Percentiles rank a stretch among this genome's conserved stretches.
Conservation (phyloP, 2,888 invertebrate species). For the Cynaeus angustus region DNA sequence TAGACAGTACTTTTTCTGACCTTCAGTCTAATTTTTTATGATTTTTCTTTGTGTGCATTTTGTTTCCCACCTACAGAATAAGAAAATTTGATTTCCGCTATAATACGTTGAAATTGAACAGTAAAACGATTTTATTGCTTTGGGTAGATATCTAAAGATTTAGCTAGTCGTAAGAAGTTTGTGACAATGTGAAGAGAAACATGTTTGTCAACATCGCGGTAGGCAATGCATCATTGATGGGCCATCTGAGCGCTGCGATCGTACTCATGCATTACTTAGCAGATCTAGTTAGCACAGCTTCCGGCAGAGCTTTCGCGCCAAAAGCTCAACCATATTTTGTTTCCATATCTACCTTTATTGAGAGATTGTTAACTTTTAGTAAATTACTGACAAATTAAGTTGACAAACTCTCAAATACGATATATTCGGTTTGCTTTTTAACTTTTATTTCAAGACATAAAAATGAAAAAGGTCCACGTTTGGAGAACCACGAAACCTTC, state of each 20-base stretch:
- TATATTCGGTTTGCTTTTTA: no score
- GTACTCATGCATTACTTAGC: constrained; percentile 70
- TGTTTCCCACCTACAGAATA: no score
- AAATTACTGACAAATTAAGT: neutral
- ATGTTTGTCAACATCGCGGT: constrained; percentile 61
- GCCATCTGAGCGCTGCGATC: constrained; percentile 67
- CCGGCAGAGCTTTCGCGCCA: constrained; percentile 58
- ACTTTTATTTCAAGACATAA: no score
- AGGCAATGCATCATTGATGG: constrained; percentile 69
- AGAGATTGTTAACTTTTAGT: neutral
- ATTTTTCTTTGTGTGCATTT: no score
- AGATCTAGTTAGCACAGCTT: constrained; percentile 68
- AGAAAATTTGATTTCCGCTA: no score
- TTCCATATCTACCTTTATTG: constrained; percentile 23
- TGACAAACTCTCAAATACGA: neutral
- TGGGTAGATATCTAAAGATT: constrained; percentile 3
- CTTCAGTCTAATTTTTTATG: no score
- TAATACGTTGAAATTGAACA: neutral
- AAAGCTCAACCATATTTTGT: constrained; percentile 58
- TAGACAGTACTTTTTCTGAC: no score
- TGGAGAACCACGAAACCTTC: constrained; percentile 11
- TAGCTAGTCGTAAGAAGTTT: constrained; percentile 30
- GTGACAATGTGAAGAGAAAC: constrained; percentile 34
- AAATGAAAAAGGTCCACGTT: neutral
- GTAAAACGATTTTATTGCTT: neutral